These are phyloP conservation scores for Rallus limicola DNA, from an alignment of 2,113 vertebrate species.

Conservation along the genomic window DNA sequence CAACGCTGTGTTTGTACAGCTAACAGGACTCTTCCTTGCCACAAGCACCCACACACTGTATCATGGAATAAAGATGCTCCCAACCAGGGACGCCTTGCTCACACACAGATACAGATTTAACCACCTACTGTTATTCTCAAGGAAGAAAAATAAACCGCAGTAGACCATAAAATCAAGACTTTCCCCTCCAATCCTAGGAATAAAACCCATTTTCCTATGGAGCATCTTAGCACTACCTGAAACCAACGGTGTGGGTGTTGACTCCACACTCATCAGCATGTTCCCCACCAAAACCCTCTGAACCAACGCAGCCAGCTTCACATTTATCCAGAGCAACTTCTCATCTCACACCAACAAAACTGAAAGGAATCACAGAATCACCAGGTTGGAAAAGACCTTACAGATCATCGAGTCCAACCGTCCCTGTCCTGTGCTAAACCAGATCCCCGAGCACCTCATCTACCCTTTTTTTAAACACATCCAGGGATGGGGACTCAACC, in stretches of 20 bases:
- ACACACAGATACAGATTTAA: background rate
- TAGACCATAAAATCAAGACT: background rate
- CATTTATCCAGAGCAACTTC: background rate
- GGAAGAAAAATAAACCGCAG: background rate
- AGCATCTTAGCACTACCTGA: background rate
- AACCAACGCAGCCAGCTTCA: background rate
- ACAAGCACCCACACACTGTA: background rate
- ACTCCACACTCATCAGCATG: background rate
- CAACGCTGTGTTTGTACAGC: background rate
- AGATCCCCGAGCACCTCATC: too few relatives aligned
- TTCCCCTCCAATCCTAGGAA: background rate
- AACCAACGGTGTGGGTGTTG: background rate
- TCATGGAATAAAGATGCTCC: background rate
- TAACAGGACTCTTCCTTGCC: background rate
- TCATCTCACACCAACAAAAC: constrained; percentile 46
- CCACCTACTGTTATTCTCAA: background rate
- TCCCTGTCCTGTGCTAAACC: too few relatives aligned
- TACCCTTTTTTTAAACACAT: too few relatives aligned
- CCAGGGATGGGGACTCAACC: too few relatives aligned
- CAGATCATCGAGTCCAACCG: too few relatives aligned
- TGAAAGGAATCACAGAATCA: background rate
- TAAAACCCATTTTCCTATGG: background rate
- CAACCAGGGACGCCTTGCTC: background rate
- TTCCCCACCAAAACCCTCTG: constrained; percentile 13
- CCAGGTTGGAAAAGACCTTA: too few relatives aligned